phyloP scores from a whole-genome alignment of 2,888 invertebrate species.

The Sinelater perroti region DNA sequence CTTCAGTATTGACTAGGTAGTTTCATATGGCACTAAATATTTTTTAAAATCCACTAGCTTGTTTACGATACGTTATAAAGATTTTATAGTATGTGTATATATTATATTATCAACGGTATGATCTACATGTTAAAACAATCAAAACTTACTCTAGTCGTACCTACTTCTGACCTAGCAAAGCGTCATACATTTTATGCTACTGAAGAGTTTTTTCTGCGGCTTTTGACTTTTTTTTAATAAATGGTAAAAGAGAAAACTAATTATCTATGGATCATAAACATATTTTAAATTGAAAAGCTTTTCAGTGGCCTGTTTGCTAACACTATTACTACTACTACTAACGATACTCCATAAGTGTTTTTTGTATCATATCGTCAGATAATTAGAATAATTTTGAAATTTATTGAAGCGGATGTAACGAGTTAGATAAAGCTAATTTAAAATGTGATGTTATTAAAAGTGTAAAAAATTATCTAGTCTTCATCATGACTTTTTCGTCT shows the following conservation, averaged over 20 bases:
- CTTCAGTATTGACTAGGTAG: conserved; percentile 43
- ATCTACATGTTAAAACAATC: conserved; percentile 51
- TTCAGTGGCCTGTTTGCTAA: conserved; percentile 4
- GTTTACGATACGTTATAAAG: conserved; percentile 32
- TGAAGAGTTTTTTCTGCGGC: neutral
- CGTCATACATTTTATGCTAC: conserved; percentile 16
- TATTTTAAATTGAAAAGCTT: conserved; percentile 1
- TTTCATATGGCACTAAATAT: conserved; percentile 56
- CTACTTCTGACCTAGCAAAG: conserved; percentile 32
- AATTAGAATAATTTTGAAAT: conserved; percentile 27
- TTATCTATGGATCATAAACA: too few species aligned
- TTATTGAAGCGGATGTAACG: conserved; percentile 19
- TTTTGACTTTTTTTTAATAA: too few species aligned
- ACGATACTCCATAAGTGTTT: conserved; percentile 27
- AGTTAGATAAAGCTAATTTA: conserved; percentile 30
- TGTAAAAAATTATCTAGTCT: conserved; percentile 38
- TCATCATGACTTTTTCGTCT: conserved; percentile 27
- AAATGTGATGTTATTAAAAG: conserved; percentile 36
- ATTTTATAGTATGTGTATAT: conserved; percentile 22
- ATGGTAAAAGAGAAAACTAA: too few species aligned
- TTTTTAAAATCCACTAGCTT: conserved; percentile 31
- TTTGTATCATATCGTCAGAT: conserved; percentile 29
- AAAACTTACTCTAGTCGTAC: conserved; percentile 53
- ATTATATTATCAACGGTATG: conserved; percentile 17
- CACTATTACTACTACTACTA: conserved; percentile 16